A percentile compares a stretch with the other conserved stretches of the same genome.
These are phyloP conservation scores for Holcopasites calliopsidis DNA, from an alignment of 1,140 invertebrate genomes.

Conservation along the genomic window DNA sequence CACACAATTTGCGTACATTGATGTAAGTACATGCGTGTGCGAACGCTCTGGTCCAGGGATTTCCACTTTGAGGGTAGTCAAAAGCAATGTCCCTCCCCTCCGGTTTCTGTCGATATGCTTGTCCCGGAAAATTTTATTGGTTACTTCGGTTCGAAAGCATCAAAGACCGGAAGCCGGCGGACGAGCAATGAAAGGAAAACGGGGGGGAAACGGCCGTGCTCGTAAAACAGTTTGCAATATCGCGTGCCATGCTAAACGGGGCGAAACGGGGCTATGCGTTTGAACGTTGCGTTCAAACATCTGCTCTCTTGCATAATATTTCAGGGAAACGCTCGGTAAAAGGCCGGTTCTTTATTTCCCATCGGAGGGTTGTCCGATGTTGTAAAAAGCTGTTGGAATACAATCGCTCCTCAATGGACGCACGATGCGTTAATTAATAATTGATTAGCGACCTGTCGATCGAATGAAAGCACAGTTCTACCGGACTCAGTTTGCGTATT, in stretches of 20 bases:
- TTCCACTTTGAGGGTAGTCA: not conserved
- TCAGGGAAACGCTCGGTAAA: conserved; percentile 15
- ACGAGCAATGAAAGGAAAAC: not conserved
- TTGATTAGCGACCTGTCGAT: conserved; percentile 38
- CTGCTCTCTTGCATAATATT: conserved; percentile 17
- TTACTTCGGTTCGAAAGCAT: conserved; percentile 22
- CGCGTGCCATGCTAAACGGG: conserved; percentile 32
- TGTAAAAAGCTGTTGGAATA: too few relatives aligned
- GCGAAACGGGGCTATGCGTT: not conserved
- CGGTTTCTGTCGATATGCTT: conserved; percentile 13
- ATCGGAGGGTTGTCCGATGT: too few relatives aligned
- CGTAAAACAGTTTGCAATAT: conserved; percentile 38
- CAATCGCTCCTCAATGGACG: conserved; percentile 16
- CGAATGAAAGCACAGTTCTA: too few relatives aligned
- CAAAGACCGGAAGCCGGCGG: conserved; percentile 17
- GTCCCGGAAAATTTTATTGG: conserved; percentile 36
- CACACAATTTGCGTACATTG: conserved; percentile 52
- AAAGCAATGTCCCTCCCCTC: conserved; percentile 42
- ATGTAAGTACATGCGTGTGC: not conserved
- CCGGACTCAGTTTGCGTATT: conserved; percentile 49
- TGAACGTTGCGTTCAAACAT: conserved; percentile 18
- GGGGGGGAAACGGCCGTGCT: not conserved
- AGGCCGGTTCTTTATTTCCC: not conserved
- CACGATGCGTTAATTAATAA: conserved; percentile 42
- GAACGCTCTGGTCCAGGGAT: not conserved